Evolutionary conservation across 2,113 vertebrate genomes (phyloP).

Genomic region (Apistogramma diplotaenia): DNA sequence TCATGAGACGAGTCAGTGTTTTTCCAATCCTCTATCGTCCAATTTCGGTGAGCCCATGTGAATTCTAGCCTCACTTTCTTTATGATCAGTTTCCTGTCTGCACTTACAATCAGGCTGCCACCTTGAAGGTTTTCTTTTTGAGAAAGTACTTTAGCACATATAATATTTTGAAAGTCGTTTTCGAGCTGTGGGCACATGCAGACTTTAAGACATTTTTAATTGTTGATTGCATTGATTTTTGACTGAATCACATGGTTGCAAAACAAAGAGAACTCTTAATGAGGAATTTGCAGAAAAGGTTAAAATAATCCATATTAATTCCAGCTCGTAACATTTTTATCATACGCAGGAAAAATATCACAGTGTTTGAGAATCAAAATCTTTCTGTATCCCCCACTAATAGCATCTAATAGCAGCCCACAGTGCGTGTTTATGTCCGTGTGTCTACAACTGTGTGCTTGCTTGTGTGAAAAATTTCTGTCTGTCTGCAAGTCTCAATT

Average conservation of each 20-base stretch:
- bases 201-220: not conserved
- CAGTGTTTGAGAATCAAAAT: constrained; percentile 5
- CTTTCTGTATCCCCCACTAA: not conserved
- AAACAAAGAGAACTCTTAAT: not conserved
- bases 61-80: not conserved
- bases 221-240: not conserved
- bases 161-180: not conserved
- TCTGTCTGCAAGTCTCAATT: not conserved
- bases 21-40: not conserved
- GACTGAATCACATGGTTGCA: not conserved
- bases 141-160: not conserved
- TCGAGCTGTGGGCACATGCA: not conserved
- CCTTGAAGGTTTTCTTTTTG: not conserved
- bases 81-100: not conserved
- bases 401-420: not conserved
- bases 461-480: not conserved
- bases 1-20: not conserved
- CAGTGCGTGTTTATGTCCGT: not conserved
- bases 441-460: not conserved
- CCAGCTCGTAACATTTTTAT: not conserved
- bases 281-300: not conserved
- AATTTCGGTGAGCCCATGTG: not conserved
- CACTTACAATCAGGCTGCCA: too few species aligned
- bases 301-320: not conserved
- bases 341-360: not conserved